Base-by-base conservation (phyloP, 2,888 invertebrate species). In the Stegophylla sp. region DNA sequence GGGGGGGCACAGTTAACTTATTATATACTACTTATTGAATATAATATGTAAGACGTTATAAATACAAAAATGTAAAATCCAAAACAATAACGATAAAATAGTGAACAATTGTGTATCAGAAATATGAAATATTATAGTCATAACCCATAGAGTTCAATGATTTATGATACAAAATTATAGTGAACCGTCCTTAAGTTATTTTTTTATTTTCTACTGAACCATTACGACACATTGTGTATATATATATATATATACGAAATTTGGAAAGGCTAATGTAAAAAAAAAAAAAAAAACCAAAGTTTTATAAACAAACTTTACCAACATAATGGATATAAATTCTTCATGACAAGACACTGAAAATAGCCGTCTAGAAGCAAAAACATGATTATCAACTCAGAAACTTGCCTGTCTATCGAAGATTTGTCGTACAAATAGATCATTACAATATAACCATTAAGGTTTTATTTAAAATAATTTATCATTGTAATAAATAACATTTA, bases 331-430 rank as follows among this genome's bases (percentile, higher is more conserved):
- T 67, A 69, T 77, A 69, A 77, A 59, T 69, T 45, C 56, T 69
- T 67, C 77, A 67, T 77, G 77, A 77, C 77, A 59, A 67, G 77
- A 77, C 67, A 69, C 59, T 48, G 76, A 67, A 77, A 67, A 63
- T 61, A 59, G 56, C 45, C 10, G 61, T 77, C 34, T 69, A 26
- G 41, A 51, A 66, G 23, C 53, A 67, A 59, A 75, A 77, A 77
- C 77, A 67, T 48, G 66, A 48, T 67, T 69, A 77, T 67, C 59
- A 28, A 41, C 64, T 75, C 53, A 64, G 26, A 26, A 75, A n/a
- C 64, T 66, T 26, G 17, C 34, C 41, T 51, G 34, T 53, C 64
- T 51, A 41, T 17, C 51, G 34, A 63, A 61, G 48, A 61, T 59
- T 26, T 10, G 12, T 26, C 12, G n/a, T 56, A 56, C 20, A 34